These are phyloP conservation scores for Orientallactaga bullata DNA, from an alignment of 2,113 vertebrate species.

Conservation along the genomic window DNA sequence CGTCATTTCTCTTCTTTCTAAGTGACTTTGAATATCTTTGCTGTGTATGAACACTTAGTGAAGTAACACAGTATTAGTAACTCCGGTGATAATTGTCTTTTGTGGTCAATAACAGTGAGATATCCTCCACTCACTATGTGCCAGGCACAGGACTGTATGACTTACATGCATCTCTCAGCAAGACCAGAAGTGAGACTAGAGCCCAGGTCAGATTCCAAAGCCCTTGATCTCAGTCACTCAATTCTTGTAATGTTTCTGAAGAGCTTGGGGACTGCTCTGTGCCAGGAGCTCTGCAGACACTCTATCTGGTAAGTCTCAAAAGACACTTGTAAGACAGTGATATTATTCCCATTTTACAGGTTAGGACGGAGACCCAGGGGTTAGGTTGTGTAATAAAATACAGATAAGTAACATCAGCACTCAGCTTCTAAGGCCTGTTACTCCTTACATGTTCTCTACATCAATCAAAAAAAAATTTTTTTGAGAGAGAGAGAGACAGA, in stretches of 20 bases:
- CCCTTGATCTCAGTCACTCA: background rate
- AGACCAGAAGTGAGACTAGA: background rate
- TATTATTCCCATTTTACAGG: accelerated
- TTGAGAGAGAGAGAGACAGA: too few relatives aligned
- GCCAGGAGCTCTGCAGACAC: accelerated
- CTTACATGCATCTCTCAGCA: background rate
- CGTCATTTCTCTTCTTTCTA: background rate
- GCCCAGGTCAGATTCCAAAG: background rate
- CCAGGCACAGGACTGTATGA: background rate
- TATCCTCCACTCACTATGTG: background rate
- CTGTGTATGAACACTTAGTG: background rate
- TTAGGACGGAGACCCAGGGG: background rate
- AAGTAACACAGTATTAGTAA: background rate
- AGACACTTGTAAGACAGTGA: accelerated
- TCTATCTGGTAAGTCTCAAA: background rate
- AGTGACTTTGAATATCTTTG: background rate
- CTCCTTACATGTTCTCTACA: background rate
- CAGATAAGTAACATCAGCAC: too few relatives aligned
- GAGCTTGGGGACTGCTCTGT: background rate
- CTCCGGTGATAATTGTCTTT: background rate
- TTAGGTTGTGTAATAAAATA: background rate
- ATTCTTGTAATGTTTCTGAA: accelerated
- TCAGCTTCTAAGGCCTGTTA: background rate
- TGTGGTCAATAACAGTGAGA: background rate
- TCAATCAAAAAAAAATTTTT: too few relatives aligned